Percentiles rank a stretch among this genome's conserved stretches.
phyloP scores from a whole-genome alignment of 1,140 invertebrate genomes.

The Papilio helenus region DNA sequence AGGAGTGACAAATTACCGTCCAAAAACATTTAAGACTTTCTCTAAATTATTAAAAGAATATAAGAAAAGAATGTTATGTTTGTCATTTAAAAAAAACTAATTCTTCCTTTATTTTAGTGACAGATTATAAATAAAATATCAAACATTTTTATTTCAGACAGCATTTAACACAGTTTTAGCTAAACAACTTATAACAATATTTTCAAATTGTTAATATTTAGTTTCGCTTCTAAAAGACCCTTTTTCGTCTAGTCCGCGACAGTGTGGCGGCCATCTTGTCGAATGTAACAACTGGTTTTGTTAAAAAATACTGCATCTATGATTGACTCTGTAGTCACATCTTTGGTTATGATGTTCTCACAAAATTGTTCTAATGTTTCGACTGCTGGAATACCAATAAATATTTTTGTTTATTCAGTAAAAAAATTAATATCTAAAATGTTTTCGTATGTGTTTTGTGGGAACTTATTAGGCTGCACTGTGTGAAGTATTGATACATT shows the following conservation, averaged over 20 bases:
- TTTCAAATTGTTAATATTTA: not conserved
- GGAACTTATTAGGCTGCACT: conserved; percentile 32
- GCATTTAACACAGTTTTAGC: conserved; percentile 8
- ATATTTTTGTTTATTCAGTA: no score
- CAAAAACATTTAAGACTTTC: conserved; percentile 5
- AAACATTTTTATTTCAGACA: conserved; percentile 38
- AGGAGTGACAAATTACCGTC: conserved; percentile 7
- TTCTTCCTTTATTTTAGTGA: not conserved
- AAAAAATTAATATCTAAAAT: no score
- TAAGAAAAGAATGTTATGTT: not conserved
- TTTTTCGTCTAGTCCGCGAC: conserved; percentile 52
- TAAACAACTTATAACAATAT: no score
- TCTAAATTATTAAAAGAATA: not conserved
- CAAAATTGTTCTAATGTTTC: conserved; percentile 37
- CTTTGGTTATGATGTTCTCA: conserved; percentile 44
- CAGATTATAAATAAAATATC: not conserved
- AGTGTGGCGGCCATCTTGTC: conserved; percentile 44
- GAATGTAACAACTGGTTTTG: not conserved
- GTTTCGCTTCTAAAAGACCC: conserved; percentile 44
- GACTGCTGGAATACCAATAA: no score
- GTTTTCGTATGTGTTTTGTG: not conserved
- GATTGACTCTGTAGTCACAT: conserved; percentile 25
- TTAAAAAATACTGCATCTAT: not conserved
- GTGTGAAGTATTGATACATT: conserved; percentile 43
- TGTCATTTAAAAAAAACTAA: not conserved